phyloP scores from a whole-genome alignment of 64 coral and sea anemone species.

The Montipora sp. region DNA sequence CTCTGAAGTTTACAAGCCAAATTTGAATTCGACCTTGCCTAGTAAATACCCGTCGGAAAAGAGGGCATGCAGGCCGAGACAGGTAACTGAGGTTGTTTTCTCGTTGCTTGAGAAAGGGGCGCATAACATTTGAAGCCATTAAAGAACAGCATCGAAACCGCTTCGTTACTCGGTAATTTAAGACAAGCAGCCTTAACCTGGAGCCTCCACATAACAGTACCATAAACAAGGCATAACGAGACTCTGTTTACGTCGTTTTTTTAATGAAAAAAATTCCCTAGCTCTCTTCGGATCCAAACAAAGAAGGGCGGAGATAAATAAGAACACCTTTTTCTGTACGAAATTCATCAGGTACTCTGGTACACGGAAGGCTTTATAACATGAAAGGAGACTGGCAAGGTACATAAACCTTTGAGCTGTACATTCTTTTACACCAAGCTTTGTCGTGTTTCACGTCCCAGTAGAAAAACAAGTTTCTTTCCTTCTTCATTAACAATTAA shows the following conservation, averaged over 20 bases:
- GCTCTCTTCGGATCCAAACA: slow-evolving; percentile 29
- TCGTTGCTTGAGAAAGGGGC: too few relatives aligned
- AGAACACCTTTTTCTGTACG: background rate
- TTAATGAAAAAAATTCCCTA: slow-evolving; percentile 54
- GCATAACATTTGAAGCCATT: too few relatives aligned
- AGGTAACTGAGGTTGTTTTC: too few relatives aligned
- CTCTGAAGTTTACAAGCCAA: too few relatives aligned
- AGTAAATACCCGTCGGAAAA: too few relatives aligned
- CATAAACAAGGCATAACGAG: background rate
- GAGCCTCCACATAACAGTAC: background rate
- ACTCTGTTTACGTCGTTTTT: background rate
- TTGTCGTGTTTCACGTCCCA: background rate
- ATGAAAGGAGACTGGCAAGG: background rate
- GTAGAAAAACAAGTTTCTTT: background rate
- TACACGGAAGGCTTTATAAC: slow-evolving; percentile 8
- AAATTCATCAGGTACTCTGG: background rate
- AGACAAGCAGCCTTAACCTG: too few relatives aligned
- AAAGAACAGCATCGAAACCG: too few relatives aligned
- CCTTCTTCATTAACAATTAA: background rate
- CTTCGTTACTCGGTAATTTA: too few relatives aligned
- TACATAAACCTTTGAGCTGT: slow-evolving; percentile 14
- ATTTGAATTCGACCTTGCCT: too few relatives aligned
- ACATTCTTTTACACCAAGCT: slow-evolving; percentile 19
- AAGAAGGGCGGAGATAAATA: slow-evolving; percentile 28
- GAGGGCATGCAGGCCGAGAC: too few relatives aligned